Percentiles rank a stretch among this genome's conserved stretches.
phyloP scores from a whole-genome alignment of 2,888 invertebrate species.

The Xestoiulus laeticollis region DNA sequence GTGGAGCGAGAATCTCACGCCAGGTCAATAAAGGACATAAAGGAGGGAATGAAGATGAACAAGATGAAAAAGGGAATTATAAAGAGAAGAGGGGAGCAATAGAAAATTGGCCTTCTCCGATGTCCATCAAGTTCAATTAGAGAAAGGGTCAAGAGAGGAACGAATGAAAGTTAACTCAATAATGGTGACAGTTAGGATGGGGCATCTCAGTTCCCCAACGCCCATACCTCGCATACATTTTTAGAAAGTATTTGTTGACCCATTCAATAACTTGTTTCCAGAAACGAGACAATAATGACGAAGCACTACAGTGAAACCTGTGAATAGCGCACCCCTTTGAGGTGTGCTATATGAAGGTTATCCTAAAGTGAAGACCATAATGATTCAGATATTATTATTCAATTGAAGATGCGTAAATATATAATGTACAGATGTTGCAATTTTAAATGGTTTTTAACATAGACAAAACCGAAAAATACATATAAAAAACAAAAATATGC shows the following conservation, averaged over 20 bases:
- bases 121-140: slow-evolving; percentile 43
- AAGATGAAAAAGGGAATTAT: slow-evolving; percentile 41
- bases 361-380: too few species aligned
- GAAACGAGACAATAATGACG: too few species aligned
- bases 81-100: neutral
- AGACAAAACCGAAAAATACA: too few species aligned
- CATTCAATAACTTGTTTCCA: neutral
- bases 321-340: too few species aligned
- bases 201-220: neutral
- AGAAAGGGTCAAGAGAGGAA: slow-evolving; percentile 38
- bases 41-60: slow-evolving; percentile 43
- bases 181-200: neutral
- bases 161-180: slow-evolving; percentile 31
- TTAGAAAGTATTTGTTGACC: slow-evolving; percentile 23
- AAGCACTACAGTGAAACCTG: too few species aligned
- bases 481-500: too few species aligned
- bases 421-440: too few species aligned
- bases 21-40: slow-evolving; percentile 34
- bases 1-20: slow-evolving; percentile 35
- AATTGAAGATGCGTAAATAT: too few species aligned
- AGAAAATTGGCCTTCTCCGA: slow-evolving; percentile 32
- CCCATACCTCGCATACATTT: slow-evolving; percentile 23
- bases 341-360: too few species aligned
- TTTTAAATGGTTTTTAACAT: too few species aligned
- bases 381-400: too few species aligned